Evolutionary conservation across 1,140 invertebrate species (phyloP).

Genomic region (Pantala flavescens): DNA sequence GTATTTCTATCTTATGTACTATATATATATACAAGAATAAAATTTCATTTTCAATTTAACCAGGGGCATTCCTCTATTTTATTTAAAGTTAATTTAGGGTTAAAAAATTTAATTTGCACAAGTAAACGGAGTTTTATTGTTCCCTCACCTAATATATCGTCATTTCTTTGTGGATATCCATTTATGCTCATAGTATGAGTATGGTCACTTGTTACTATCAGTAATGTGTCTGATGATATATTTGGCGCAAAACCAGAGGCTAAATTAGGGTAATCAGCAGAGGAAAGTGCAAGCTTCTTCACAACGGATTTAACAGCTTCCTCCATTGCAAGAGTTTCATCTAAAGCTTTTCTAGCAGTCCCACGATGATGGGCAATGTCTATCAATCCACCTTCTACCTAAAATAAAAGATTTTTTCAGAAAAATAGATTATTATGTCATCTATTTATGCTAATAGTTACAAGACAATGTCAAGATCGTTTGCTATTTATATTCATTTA

Average conservation of each 20-base stretch:
- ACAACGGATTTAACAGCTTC: conserved; percentile 47
- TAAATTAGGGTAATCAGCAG: not conserved
- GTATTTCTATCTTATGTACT: too few relatives aligned
- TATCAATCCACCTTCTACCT: conserved; percentile 59
- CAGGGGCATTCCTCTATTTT: too few relatives aligned
- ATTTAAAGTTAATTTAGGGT: too few relatives aligned
- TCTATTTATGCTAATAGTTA: too few relatives aligned
- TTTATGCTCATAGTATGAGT: conserved; percentile 58
- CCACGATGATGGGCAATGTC: conserved; percentile 73
- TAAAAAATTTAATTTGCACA: too few relatives aligned
- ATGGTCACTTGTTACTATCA: conserved; percentile 67
- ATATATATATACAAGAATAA: too few relatives aligned
- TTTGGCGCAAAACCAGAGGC: conserved; percentile 2
- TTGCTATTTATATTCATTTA: too few relatives aligned
- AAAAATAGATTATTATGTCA: too few relatives aligned
- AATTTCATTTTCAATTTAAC: too few relatives aligned
- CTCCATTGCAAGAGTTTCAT: conserved; percentile 56
- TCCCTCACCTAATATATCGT: conserved; percentile 48
- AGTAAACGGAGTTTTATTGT: too few relatives aligned
- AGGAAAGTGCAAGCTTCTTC: conserved; percentile 37
- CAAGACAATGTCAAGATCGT: too few relatives aligned
- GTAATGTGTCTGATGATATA: conserved; percentile 47
- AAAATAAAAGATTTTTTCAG: too few relatives aligned
- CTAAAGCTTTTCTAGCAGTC: conserved; percentile 52
- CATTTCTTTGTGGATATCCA: conserved; percentile 51